Conservation (phyloP, 2,113 vertebrate genomes). For the Carassius gibelio region DNA sequence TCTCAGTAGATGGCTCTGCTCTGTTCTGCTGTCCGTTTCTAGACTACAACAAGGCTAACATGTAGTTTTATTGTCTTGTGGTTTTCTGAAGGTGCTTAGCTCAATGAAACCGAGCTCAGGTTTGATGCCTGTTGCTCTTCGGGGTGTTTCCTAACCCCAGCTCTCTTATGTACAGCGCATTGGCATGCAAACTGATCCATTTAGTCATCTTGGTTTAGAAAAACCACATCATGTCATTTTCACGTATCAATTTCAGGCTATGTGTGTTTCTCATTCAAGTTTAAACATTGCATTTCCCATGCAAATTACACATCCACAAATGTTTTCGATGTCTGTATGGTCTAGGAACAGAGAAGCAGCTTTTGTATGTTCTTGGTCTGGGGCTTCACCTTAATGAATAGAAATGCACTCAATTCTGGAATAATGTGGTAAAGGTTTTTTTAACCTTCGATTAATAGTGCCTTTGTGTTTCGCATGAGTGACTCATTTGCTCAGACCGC, state of each 20-base stretch:
- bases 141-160: not conserved
- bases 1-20: not conserved
- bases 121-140: not conserved
- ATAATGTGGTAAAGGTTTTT: not conserved
- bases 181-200: conserved; percentile 8
- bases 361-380: not conserved
- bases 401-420: not conserved
- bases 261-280: not conserved
- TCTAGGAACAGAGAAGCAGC: not conserved
- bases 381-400: not conserved
- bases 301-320: conserved; percentile 12
- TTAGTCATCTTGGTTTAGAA: not conserved
- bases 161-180: not conserved
- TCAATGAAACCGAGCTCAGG: not conserved
- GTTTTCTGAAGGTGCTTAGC: not conserved
- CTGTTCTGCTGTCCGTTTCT: not conserved
- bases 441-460: not conserved
- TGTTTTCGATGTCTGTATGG: not conserved
- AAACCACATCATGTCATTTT: conserved; percentile 33
- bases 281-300: conserved; percentile 8
- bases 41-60: not conserved
- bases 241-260: not conserved
- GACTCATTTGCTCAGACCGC: not conserved
- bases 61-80: conserved; percentile 30
- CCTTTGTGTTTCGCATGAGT: not conserved